Evolutionary conservation across 2,113 vertebrate species (phyloP).

Genomic region (Cyprinodon tularosa): DNA sequence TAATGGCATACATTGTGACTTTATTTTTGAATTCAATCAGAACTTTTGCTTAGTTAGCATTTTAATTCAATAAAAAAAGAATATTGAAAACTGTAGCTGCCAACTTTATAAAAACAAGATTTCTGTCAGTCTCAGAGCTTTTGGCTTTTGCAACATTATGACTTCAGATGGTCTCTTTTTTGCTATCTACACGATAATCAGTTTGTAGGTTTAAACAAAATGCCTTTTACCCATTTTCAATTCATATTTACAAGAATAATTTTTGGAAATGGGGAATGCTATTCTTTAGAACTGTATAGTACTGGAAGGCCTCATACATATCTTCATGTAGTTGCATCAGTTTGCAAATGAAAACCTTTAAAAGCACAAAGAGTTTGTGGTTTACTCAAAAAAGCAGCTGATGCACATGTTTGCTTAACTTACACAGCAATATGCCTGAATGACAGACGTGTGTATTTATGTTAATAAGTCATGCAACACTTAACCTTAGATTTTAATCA

Average conservation of each 20-base stretch:
- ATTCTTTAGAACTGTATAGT: slow-evolving; percentile 36
- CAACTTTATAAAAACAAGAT: background rate
- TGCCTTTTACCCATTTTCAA: background rate
- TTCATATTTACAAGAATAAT: slow-evolving; percentile 4
- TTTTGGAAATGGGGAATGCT: slow-evolving; percentile 29
- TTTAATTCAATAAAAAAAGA: background rate
- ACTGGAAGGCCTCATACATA: slow-evolving; percentile 24
- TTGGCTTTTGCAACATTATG: background rate
- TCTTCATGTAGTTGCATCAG: slow-evolving; percentile 9
- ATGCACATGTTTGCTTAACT: background rate
- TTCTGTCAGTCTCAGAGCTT: background rate
- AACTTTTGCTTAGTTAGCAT: background rate
- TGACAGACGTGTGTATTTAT: background rate
- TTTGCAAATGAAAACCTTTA: slow-evolving; percentile 26
- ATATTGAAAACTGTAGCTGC: background rate
- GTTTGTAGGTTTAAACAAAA: background rate
- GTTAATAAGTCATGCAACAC: background rate
- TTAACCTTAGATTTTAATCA: background rate
- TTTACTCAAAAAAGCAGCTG: slow-evolving; percentile 33
- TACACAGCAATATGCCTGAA: background rate
- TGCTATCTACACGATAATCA: background rate
- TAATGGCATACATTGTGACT: background rate
- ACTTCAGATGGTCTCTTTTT: background rate
- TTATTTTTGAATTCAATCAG: background rate
- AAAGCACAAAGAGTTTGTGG: slow-evolving; percentile 59